These are phyloP conservation scores for Latrodectus geometricus DNA, from an alignment of 1,140 invertebrate species.

Conservation along the genomic window DNA sequence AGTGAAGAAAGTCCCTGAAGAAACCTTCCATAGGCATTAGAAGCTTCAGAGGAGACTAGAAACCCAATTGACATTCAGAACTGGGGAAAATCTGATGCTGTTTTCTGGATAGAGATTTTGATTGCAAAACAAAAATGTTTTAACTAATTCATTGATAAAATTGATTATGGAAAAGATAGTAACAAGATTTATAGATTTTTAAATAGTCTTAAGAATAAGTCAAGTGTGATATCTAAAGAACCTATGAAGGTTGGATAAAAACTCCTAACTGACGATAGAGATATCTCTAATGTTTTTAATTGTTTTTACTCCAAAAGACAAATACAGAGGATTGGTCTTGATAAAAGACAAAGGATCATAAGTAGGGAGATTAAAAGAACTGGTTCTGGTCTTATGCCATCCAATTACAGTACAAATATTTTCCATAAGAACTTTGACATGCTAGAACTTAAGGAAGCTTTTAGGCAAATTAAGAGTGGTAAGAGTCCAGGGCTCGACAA, in stretches of 20 bases:
- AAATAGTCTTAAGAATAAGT: not conserved
- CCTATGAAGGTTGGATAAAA: not conserved
- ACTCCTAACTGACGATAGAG: not conserved
- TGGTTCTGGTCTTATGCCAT: not conserved
- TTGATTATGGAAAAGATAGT: not conserved
- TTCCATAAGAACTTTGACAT: not conserved
- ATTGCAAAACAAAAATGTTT: not conserved
- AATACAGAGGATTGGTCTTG: not conserved
- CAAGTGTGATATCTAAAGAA: not conserved
- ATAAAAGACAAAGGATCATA: not conserved
- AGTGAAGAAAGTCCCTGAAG: not conserved
- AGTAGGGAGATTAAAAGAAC: not conserved
- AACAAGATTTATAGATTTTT: not conserved
- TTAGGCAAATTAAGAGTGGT: not conserved
- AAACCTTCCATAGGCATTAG: not conserved
- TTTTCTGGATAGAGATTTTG: not conserved
- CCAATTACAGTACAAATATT: not conserved
- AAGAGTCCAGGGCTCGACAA: not conserved
- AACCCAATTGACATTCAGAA: not conserved
- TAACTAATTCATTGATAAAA: not conserved
- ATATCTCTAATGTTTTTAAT: not conserved
- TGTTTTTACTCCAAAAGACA: not conserved
- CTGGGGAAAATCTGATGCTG: not conserved
- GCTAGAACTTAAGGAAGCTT: not conserved
- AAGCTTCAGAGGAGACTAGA: not conserved